These are phyloP conservation scores for Trichopoda pennipes DNA, from an alignment of 2,888 invertebrate genomes.

Conservation along the genomic window DNA sequence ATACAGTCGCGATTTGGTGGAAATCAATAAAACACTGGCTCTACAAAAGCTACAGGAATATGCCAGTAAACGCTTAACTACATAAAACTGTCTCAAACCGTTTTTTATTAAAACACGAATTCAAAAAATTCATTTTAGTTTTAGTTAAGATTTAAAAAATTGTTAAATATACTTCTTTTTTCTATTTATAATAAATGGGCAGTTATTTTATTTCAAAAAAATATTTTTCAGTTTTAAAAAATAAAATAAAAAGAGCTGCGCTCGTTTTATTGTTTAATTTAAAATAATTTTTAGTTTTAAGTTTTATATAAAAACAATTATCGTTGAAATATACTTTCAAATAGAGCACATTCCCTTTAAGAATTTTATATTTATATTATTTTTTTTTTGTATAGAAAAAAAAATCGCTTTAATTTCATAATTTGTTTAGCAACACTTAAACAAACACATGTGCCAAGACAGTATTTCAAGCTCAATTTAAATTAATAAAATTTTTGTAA, in stretches of 20 bases:
- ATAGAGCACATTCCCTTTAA: slow-evolving; percentile 64
- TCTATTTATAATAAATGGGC: slow-evolving; percentile 16
- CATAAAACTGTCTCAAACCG: slow-evolving; percentile 70
- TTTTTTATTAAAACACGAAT: background rate
- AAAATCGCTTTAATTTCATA: slow-evolving; percentile 26
- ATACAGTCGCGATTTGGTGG: slow-evolving; percentile 83
- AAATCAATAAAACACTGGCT: slow-evolving; percentile 84
- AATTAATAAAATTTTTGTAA: slow-evolving; percentile 35
- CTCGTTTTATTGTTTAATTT: slow-evolving; percentile 51
- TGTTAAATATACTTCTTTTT: slow-evolving; percentile 44
- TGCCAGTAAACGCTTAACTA: slow-evolving; percentile 78
- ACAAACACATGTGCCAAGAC: slow-evolving; percentile 64
- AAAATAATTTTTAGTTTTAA: slow-evolving; percentile 33
- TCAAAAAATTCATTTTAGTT: slow-evolving; percentile 22
- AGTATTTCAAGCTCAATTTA: slow-evolving; percentile 60
- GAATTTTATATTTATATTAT: background rate
- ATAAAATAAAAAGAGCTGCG: slow-evolving; percentile 58
- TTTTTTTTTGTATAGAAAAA: background rate
- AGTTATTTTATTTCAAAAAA: slow-evolving; percentile 52
- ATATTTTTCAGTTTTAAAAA: slow-evolving; percentile 30
- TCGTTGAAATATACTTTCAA: slow-evolving; percentile 57
- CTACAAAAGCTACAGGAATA: slow-evolving; percentile 83
- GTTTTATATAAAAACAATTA: slow-evolving; percentile 23
- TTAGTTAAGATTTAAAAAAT: slow-evolving; percentile 40
- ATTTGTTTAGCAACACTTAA: slow-evolving; percentile 10